A percentile compares a stretch with the other conserved stretches of the same genome.
These are phyloP conservation scores for Trichomycterus rosablanca DNA, from an alignment of 2,113 vertebrate genomes.

Conservation along the genomic window DNA sequence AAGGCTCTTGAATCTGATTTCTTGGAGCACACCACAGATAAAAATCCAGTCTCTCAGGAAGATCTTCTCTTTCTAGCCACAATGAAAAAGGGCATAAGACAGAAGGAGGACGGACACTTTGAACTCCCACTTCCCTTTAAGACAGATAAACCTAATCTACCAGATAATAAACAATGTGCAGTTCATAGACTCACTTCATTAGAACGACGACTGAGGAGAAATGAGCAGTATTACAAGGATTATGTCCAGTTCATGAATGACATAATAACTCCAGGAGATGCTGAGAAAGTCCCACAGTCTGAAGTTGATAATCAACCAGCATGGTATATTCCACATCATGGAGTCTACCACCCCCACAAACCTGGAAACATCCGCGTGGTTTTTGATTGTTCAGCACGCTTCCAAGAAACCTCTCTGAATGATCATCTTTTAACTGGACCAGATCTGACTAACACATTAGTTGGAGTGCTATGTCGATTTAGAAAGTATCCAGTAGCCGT, in stretches of 20 bases:
- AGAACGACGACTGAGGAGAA: neutral
- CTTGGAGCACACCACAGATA: slow-evolving; percentile 4
- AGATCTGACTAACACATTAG: slow-evolving; percentile 3
- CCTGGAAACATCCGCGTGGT: slow-evolving; percentile 9
- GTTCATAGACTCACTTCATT: neutral
- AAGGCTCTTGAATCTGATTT: slow-evolving; percentile 22
- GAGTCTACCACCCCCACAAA: slow-evolving; percentile 17
- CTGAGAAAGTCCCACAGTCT: slow-evolving; percentile 17
- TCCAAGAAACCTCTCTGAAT: slow-evolving; percentile 19
- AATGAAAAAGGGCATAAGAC: slow-evolving; percentile 7
- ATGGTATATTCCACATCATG: slow-evolving; percentile 32
- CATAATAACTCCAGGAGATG: slow-evolving; percentile 1
- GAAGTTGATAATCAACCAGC: slow-evolving; percentile 17
- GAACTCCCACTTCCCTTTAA: slow-evolving; percentile 27
- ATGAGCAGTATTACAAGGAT: neutral
- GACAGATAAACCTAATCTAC: neutral
- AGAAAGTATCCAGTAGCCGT: slow-evolving; percentile 13
- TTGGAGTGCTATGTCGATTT: slow-evolving; percentile 21
- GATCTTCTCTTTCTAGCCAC: slow-evolving; percentile 4
- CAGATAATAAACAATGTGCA: slow-evolving; percentile 24
- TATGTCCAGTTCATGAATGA: slow-evolving; percentile 18
- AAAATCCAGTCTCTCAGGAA: slow-evolving; percentile 8
- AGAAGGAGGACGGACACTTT: slow-evolving; percentile 25
- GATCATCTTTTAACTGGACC: slow-evolving; percentile 18
- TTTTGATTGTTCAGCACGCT: slow-evolving; percentile 23